Evolutionary conservation across 2,888 invertebrate genomes (phyloP), one percentile per base, ranked within the genome.

Genomic region (Drosophila mettleri): DNA sequence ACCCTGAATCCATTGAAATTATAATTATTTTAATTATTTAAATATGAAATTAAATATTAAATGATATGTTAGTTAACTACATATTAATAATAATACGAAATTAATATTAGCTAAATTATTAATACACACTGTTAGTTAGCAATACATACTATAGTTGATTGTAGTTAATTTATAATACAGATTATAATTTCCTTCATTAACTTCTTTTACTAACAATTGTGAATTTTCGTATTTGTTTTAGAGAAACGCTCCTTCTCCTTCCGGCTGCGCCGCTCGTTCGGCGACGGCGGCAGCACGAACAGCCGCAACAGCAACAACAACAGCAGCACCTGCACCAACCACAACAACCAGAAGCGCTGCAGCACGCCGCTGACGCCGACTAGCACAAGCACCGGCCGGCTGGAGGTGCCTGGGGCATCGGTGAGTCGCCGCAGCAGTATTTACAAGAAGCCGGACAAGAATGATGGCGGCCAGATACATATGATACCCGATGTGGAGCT

Each of bases 401-500:
- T 91, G 55, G 90, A 90, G 67, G 88, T 90, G 33, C 91, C 90
- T 0, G 86, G 81, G 3, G 78, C 89, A 3, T 89, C 91, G 27
- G 87, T 91, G 0, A 91, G 91, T 41, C 92, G 92, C 0, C 89
- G 92, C 5, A 91, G 91, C 69, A 92, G 92, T 80, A 92, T 92
- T 68, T 92, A 92, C 58, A 89, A 85, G 65, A 92, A 92, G 68
- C 91, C 91, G 14, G 92, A 91, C 33, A 91, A 90, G 69, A 91
- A 91, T 36, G 92, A 92, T 53, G 92, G 92, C 9, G 92, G 92
- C 3, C 83, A 91, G 10, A 93, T 94, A 46, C 94, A 94, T 88
- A 91, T 92, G 68, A 93, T 94, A 62, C 93, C 94, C 9, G 94
- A 94, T 68, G 91, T 93, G 24, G 91, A 93, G 0, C 88, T 94